Percentiles rank a stretch among this genome's conserved stretches.
Conservation (phyloP, 2,797 vertebrate genomes). For the Megalops cyprinoides region DNA sequence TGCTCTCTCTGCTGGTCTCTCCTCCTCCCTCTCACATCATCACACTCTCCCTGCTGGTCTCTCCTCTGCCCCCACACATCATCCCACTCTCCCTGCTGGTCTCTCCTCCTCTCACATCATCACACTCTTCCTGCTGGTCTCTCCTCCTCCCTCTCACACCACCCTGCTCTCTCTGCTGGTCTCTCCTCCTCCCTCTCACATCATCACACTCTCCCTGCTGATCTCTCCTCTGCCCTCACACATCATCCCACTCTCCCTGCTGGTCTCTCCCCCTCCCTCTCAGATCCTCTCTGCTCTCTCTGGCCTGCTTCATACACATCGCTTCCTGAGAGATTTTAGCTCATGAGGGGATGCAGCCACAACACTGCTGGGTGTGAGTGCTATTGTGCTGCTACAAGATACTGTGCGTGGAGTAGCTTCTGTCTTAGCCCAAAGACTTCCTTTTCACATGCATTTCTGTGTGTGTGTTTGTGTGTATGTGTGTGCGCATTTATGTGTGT, state of each 20-base stretch:
- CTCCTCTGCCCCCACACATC: too few species aligned
- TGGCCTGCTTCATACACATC: conserved; percentile 37
- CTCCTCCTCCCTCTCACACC: too few species aligned
- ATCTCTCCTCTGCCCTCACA: too few species aligned
- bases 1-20: too few species aligned
- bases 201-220: too few species aligned
- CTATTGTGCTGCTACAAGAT: conserved; percentile 28
- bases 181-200: too few species aligned
- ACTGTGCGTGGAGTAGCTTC: conserved; percentile 43
- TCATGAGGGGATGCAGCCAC: conserved; percentile 32
- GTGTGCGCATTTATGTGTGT: conserved; percentile 5
- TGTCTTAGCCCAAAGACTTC: conserved; percentile 45
- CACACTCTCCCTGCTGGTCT: too few species aligned
- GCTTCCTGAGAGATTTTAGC: conserved; percentile 44
- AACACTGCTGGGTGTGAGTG: conserved; percentile 30
- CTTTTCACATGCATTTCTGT: conserved; percentile 37
- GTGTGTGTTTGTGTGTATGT: conserved; percentile 5
- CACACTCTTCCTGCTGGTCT: too few species aligned
- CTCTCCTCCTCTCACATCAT: too few species aligned
- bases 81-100: too few species aligned
- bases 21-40: too few species aligned
- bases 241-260: conserved; percentile 11
- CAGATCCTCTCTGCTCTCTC: neutral
- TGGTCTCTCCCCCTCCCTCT: neutral
- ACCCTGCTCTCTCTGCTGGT: too few species aligned